phyloP scores from a whole-genome alignment of 2,888 invertebrate species.

The Enoplolaimus lenunculus region DNA sequence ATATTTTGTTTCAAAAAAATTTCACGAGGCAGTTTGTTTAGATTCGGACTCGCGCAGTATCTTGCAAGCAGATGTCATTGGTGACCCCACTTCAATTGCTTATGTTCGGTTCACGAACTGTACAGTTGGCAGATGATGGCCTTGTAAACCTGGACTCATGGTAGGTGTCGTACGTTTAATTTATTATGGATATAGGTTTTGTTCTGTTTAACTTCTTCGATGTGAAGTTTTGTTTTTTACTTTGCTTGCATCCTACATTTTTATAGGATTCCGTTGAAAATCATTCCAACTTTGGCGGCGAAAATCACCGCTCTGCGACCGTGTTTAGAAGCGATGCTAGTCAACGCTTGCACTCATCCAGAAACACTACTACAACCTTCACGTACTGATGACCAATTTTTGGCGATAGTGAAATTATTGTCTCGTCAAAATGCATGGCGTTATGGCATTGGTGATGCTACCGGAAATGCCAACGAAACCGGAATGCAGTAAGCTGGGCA shows the following conservation, averaged over 20 bases:
- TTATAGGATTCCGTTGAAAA: conserved; percentile 62
- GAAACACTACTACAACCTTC: conserved; percentile 55
- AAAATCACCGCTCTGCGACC: conserved; percentile 71
- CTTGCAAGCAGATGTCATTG: conserved; percentile 92
- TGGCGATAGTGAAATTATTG: conserved; percentile 57
- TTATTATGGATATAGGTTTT: conserved; percentile 20
- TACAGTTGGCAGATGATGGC: conserved; percentile 54
- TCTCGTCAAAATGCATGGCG: conserved; percentile 65
- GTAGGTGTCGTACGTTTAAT: conserved; percentile 42
- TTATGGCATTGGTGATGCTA: conserved; percentile 53
- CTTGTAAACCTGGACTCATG: conserved; percentile 75
- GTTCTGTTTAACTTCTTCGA: too few species aligned
- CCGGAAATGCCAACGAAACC: too few species aligned
- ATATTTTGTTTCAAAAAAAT: too few species aligned
- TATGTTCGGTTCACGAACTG: conserved; percentile 76
- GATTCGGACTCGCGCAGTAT: conserved; percentile 81
- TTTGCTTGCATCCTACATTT: too few species aligned
- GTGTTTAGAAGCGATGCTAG: conserved; percentile 68
- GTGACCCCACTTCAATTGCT: conserved; percentile 80
- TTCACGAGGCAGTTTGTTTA: too few species aligned
- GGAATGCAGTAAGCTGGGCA: too few species aligned
- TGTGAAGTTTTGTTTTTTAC: too few species aligned
- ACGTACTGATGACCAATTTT: conserved; percentile 49
- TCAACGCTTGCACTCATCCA: conserved; percentile 63
- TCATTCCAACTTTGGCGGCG: conserved; percentile 63